These are phyloP conservation scores for Pristionchus maxplancki DNA, from an alignment of 2,888 invertebrate genomes.

Conservation along the genomic window DNA sequence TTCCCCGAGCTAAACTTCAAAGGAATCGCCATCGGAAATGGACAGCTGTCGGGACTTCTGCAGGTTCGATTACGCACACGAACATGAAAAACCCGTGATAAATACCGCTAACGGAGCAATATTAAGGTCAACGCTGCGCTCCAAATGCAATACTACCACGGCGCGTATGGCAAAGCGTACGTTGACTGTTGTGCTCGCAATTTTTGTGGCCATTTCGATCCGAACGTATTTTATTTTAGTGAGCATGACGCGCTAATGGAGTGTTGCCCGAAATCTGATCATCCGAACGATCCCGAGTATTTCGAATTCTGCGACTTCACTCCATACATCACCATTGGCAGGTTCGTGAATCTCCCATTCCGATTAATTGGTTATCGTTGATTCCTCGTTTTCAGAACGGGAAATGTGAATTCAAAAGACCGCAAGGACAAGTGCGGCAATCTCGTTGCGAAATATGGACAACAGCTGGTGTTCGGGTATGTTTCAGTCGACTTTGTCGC, in stretches of 20 bases:
- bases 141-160: constrained; percentile 66
- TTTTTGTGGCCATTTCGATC: too few relatives aligned
- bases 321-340: constrained; percentile 57
- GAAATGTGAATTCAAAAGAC: constrained; percentile 60
- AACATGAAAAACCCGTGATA: too few relatives aligned
- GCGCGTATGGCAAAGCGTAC: constrained; percentile 63
- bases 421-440: constrained; percentile 57
- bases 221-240: too few relatives aligned
- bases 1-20: constrained; percentile 62
- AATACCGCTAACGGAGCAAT: too few relatives aligned
- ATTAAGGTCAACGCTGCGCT: constrained; percentile 66
- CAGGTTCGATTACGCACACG: too few relatives aligned
- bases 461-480: constrained; percentile 54
- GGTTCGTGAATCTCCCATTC: not conserved
- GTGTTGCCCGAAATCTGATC: constrained; percentile 57
- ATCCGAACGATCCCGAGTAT: constrained; percentile 57
- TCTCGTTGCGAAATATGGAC: constrained; percentile 58
- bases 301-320: constrained; percentile 67
- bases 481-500: not conserved
- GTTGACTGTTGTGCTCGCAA: not conserved
- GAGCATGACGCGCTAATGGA: constrained; percentile 62
- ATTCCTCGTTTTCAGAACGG: constrained; percentile 31
- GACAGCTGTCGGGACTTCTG: constrained; percentile 64
- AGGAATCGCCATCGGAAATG: constrained; percentile 73
- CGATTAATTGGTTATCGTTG: not conserved